Evolutionary conservation across 2,888 invertebrate genomes (phyloP).

Genomic region (Drosophila antonietae): DNA sequence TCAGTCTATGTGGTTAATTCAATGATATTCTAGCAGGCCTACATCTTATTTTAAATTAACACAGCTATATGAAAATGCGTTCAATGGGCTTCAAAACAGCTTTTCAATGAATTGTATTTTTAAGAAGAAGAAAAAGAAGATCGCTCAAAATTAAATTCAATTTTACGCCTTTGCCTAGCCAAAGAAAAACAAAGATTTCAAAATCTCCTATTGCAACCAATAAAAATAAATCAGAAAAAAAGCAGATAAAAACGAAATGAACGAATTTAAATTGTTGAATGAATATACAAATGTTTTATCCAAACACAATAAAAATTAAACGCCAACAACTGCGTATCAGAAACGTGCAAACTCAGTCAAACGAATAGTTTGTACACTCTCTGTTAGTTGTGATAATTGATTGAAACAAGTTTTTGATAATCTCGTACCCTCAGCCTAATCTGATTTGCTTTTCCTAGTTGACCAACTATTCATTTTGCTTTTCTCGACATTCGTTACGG

Average conservation of each 20-base stretch:
- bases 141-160: constrained; percentile 55
- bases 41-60: constrained; percentile 32
- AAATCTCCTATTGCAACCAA: constrained; percentile 19
- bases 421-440: not conserved
- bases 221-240: not conserved
- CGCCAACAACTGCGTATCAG: constrained; percentile 19
- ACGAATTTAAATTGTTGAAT: constrained; percentile 44
- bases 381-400: not conserved
- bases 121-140: constrained; percentile 1
- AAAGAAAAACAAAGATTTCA: constrained; percentile 49
- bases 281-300: constrained; percentile 31
- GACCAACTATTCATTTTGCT: constrained; percentile 1
- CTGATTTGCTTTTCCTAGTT: not conserved
- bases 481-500: not conserved
- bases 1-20: constrained; percentile 3
- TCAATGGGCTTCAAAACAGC: not conserved
- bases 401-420: not conserved
- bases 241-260: constrained; percentile 14
- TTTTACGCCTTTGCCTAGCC: constrained; percentile 38
- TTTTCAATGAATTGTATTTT: constrained; percentile 25
- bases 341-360: constrained; percentile 8
- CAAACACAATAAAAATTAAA: constrained; percentile 30
- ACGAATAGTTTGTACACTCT: constrained; percentile 24
- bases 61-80: constrained; percentile 33
- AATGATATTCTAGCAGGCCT: constrained; percentile 32